A percentile compares a stretch with the other conserved stretches of the same genome.
Conservation (phyloP, 1,140 invertebrate species). For the roundworm (Caenorhabditis elegans) region DNA sequence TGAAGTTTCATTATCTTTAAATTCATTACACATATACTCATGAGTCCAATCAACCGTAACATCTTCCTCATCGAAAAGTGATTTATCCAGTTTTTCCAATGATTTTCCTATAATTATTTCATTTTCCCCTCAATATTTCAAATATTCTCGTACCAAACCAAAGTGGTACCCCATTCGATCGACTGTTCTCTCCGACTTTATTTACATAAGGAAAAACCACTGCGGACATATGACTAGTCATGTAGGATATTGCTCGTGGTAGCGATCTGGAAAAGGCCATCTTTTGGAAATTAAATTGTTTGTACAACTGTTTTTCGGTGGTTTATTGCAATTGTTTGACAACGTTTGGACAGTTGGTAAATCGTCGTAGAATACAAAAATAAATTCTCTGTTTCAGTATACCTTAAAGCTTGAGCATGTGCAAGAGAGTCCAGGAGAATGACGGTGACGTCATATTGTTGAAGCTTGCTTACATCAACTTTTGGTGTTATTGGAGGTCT, state of each 20-base stretch:
- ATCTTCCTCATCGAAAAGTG: background rate
- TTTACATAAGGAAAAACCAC: slow-evolving; percentile 41
- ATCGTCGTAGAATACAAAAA: too few relatives aligned
- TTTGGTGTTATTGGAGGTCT: too few relatives aligned
- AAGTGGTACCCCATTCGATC: slow-evolving; percentile 37
- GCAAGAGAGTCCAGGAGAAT: background rate
- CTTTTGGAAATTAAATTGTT: background rate
- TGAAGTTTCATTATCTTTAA: background rate
- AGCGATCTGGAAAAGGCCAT: slow-evolving; percentile 25
- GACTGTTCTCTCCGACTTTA: slow-evolving; percentile 45
- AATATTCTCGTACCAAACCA: slow-evolving; percentile 35
- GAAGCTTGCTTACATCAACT: background rate
- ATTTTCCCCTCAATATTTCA: background rate
- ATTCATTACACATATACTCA: background rate
- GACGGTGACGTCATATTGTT: background rate
- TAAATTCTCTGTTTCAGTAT: background rate
- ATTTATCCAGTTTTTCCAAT: slow-evolving; percentile 8
- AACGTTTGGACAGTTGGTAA: too few relatives aligned
- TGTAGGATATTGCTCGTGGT: slow-evolving; percentile 2
- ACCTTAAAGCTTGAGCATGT: background rate
- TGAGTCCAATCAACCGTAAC: background rate
- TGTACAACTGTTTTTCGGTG: background rate
- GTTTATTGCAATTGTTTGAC: too few relatives aligned
- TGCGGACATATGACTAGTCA: slow-evolving; percentile 19
- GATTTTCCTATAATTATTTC: slow-evolving; percentile 25